Base-by-base conservation (phyloP, 2,888 invertebrate species). In the Ophion ventricosus region DNA sequence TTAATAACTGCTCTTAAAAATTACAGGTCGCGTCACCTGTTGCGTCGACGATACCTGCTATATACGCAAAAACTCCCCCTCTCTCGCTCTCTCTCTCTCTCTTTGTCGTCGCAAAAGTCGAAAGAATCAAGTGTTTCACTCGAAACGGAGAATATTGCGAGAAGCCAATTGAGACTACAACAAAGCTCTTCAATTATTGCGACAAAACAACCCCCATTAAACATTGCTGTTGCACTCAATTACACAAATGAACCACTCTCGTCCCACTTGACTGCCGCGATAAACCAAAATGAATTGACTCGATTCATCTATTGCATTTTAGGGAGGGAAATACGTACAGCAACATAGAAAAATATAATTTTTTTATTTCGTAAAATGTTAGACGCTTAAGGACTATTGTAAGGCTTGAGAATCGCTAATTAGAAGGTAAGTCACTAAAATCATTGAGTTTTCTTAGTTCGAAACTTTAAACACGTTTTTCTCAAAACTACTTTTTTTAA, bases 1-100 rank as follows among this genome's bases (percentile, higher is more conserved):
- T 84, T 87, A 85, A 85, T 85, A 87, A 86, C 84, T 77, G 82
- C 86, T 82, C 79, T 84, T 81, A 90, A 90, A 90, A 91, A 90
- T 90, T 87, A 90, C 88, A 85, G 82, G 85, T 83, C 85, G 86
- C 80, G 85, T 88, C 90, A 90, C 90, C 90, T 90, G 90, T 90
- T 90, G 90, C 90, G 75, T 87, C 82, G 54, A 57, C 80, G 88
- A 90, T 87, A 88, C 87, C 86, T 69, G 54, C 75, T 57, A 40
- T 40, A 70, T 43, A 69, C 43, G 72, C 54, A 75, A 76, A 64
- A 40, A 1, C 35, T 23, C 35, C 17, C 20, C 14, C 5, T 25
- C 29, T 26, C 29, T 20, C 54, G 14, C 23, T 11, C 14, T 49
- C 26, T 49, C 20, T 69, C 26, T 23, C 69, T 69, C 43, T 67